Base-by-base conservation (phyloP, 2,797 vertebrate genomes). In the Neostethus bicornis region DNA sequence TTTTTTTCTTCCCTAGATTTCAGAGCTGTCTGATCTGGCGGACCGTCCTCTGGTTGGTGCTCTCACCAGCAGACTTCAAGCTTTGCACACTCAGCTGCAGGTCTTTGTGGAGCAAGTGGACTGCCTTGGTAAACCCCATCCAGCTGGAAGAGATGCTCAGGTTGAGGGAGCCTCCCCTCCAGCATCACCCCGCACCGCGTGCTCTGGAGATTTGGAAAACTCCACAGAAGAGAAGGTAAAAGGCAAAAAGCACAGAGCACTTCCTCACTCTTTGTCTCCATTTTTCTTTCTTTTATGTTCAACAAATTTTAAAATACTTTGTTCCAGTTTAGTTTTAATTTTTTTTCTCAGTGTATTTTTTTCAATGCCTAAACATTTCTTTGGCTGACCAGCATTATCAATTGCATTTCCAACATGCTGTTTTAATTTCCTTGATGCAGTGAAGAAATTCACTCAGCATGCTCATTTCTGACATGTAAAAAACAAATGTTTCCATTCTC, bases 51-150 rank as follows among this genome's bases (percentile, higher is more conserved):
- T 98, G 51, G 90, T 96, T 38, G 94, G 91, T 0, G 93, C 93
- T 55, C 90, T 99, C 81, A 91, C 94, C 72, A 91, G 93, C 79
- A 86, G 95, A 55, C 93, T 99, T 35, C 91, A 93, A 4, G 84
- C 91, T 55, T 86, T 99, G 2, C 95, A 98, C 79, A 87, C 90
- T 64, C 95, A 98, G 79, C 89, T 99, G 20, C 93, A 94, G 61
- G 84, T 89, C 76, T 95, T 99, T 23, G 87, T 92, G 14, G 93
- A 94, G 77, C 93, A 81, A 73, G 93, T 96, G 0, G 96, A 98
- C 39, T 17, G 61, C 34, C 82, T 96, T 2, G 90, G 89, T 1
- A 59, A 89, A 9, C 29, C 84, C 12, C 39, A 80, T 1, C 76
- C 70, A 53, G 93, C 54, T 19, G 80, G 75, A 52, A 92, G 90